Evolutionary conservation across 2,888 invertebrate species (phyloP).

Genomic region (Brassicogethes aeneus): DNA sequence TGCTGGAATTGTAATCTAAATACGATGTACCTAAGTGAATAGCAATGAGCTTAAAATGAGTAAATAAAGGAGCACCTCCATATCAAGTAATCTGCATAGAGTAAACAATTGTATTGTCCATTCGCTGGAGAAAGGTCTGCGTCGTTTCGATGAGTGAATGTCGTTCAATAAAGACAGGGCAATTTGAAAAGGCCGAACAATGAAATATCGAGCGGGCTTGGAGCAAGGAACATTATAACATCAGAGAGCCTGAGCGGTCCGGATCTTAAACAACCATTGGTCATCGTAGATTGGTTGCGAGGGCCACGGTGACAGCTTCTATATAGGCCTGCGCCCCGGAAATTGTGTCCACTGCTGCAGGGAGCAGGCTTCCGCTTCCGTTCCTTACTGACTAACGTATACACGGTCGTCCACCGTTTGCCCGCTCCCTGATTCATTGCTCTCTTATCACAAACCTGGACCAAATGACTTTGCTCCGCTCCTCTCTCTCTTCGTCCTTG

Average conservation of each 20-base stretch:
- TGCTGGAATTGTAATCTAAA: no score
- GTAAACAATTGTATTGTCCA: no score
- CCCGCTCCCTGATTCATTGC: slow-evolving; percentile 28
- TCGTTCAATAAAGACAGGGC: not conserved
- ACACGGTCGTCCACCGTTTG: slow-evolving; percentile 1
- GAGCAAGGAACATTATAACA: slow-evolving; percentile 11
- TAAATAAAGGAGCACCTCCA: no score
- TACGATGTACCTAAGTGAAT: no score
- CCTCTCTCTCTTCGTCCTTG: not conserved
- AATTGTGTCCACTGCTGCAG: slow-evolving; percentile 41
- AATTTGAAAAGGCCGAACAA: slow-evolving; percentile 9
- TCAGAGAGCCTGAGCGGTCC: slow-evolving; percentile 25
- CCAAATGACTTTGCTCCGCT: slow-evolving; percentile 21
- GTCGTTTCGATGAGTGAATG: no score
- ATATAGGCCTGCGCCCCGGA: slow-evolving; percentile 37
- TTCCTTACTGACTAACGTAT: slow-evolving; percentile 26
- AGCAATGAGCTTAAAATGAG: no score
- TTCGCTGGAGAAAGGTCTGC: no score
- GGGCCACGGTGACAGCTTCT: slow-evolving; percentile 33
- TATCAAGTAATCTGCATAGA: no score
- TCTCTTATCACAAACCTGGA: slow-evolving; percentile 28
- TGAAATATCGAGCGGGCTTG: slow-evolving; percentile 10
- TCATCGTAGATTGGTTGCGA: slow-evolving; percentile 39
- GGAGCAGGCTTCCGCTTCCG: slow-evolving; percentile 39
- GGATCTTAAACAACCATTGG: slow-evolving; percentile 39